Evolutionary conservation across 2,113 vertebrate genomes (phyloP), one percentile per base, ranked within the genome.

Genomic region (Hypomesus transpacificus): DNA sequence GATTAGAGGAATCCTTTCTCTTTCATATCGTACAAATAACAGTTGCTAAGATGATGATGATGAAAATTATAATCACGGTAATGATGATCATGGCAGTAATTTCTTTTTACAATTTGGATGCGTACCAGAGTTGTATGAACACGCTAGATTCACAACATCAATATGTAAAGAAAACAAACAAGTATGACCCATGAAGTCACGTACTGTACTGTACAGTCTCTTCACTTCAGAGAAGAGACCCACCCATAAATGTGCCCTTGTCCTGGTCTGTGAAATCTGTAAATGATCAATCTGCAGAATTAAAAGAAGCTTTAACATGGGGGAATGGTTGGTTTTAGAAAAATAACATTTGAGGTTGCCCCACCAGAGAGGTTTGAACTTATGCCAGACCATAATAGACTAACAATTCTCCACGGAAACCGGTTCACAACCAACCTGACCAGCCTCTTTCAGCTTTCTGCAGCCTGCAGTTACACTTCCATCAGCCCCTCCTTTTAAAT

Each of bases 1-100:
- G 68, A 69, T 64, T 20, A 17, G 13, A 17, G 52, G 58, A 66
- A 73, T 73, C 26, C 78, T 84, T 72, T 56, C 81, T 82, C 7
- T 46, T 34, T 46, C 39, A 46, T 46, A 46, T 11, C 9, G 39
- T 46, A 11, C 7, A 13, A 34, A 1, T 46, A 46, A 46, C 39
- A 46, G 77, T 14, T 68, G 54, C 50, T 76, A 84, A 74, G 7
- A 77, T 28, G 28, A 63, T 75, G 28, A 62, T 54, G 69, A 31
- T 28, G 59, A 11, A 63, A 7, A 18, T 62, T 76, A 60, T 67
- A 58, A 83, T 74, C 70, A 60, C 58, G 24, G 0, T 76, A 74
- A 72, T 80, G 63, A 62, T 62, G 21, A 66, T 75, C 24, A 58
- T 54, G 69, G 24, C 22, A 70, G 28, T 70, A 14, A 18, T 31